Percentiles rank a stretch among this genome's conserved stretches.
These are phyloP conservation scores for Abrostola tripartita DNA, from an alignment of 2,888 invertebrate genomes.

Conservation along the genomic window DNA sequence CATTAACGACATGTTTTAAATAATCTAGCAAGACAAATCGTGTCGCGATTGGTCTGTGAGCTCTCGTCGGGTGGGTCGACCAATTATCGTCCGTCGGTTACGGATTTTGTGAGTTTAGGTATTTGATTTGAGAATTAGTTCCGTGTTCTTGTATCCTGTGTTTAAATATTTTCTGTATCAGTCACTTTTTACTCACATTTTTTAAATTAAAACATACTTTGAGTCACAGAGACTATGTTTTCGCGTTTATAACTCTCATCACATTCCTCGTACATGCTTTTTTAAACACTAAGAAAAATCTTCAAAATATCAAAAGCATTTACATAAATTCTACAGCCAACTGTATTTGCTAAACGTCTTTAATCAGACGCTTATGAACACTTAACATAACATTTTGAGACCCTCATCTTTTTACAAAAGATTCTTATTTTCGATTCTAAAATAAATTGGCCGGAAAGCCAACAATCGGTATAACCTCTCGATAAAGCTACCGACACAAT, in stretches of 20 bases:
- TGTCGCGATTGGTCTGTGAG: conserved; percentile 71
- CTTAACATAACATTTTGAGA: background rate
- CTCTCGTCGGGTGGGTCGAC: conserved; percentile 50
- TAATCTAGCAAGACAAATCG: conserved; percentile 85
- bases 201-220: no score
- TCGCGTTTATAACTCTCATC: no score
- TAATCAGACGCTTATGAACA: background rate
- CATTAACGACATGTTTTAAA: conserved; percentile 76
- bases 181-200: background rate
- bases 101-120: conserved; percentile 36
- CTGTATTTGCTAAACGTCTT: conserved; percentile 1
- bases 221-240: no score
- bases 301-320: no score
- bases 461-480: conserved; percentile 20
- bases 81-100: conserved; percentile 41
- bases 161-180: background rate
- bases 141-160: conserved; percentile 4
- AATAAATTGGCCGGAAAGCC: conserved; percentile 25
- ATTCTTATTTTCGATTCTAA: conserved; percentile 56
- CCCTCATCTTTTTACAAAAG: background rate
- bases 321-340: background rate
- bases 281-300: no score
- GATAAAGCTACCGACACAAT: conserved; percentile 84
- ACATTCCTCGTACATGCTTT: no score
- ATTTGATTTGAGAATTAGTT: conserved; percentile 33